Base-by-base conservation (phyloP, 2,888 invertebrate genomes). In the Nudaria mundana region DNA sequence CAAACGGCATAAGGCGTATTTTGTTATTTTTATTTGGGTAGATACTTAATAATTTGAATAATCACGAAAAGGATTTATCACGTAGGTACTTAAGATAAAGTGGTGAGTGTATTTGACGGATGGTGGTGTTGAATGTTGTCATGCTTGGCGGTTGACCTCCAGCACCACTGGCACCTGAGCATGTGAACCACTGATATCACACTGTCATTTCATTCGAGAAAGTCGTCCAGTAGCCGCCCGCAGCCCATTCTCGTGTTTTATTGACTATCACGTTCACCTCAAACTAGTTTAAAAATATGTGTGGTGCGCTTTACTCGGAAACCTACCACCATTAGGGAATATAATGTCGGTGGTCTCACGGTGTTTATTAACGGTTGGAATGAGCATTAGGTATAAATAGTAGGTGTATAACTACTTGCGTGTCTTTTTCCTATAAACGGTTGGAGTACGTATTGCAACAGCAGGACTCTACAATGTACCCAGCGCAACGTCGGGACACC, bases 261-360 rank as follows among this genome's bases (percentile, higher is more conserved):
- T 84, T 81, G 77, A 74, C 83, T 81, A 82, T 84, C 81, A 82
- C 58, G 73, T 70, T 69, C 68, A 74, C 75, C 72, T 75, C 71
- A 81, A 83, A 85, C 85, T 76, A 79, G 86, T 85, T 84, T 83
- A 55, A 66, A 81, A 83, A n/a, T 76, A 76, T 69, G 72, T 65
- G 76, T 77, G 74, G 80, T 81, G 74, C 65, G 71, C 63, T 70
- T 74, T 83, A 80, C 78, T 69, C 63, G 71, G 79, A 83, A 81
- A 63, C 66, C 63, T 66, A 66, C 58, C 61, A 66, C 66, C 66
- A 69, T 72, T 68, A 69, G 62, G n/a, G 55, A 52, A 48, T 50
- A 63, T 76, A 74, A 76, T 70, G 67, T 62, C 48, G 59, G 47
- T 81, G 79, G 32, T 32, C 32, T 24, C 83, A 84, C 85, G 84